phyloP scores from a whole-genome alignment of 2,888 invertebrate species.

The Acleris literana region DNA sequence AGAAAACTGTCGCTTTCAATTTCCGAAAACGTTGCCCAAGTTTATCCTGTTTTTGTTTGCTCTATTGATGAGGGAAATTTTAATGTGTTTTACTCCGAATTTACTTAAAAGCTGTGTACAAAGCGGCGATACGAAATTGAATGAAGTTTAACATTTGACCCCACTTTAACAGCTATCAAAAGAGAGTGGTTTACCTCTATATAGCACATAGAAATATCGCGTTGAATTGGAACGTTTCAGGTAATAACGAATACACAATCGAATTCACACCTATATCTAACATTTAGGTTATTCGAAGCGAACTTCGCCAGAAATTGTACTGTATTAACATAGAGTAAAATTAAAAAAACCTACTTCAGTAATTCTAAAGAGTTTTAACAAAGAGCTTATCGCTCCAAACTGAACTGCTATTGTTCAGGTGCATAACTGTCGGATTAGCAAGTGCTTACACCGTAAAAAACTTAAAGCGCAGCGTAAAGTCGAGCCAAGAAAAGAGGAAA shows the following conservation, averaged over 20 bases:
- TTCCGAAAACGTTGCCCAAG: constrained; percentile 51
- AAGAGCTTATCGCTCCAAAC: constrained; percentile 50
- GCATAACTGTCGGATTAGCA: constrained; percentile 56
- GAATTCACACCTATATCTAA: no score
- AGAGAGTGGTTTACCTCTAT: no score
- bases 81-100: constrained; percentile 35
- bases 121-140: constrained; percentile 24
- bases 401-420: constrained; percentile 55
- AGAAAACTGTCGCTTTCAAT: constrained; percentile 54
- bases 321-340: constrained; percentile 7
- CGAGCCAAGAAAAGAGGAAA: constrained; percentile 61
- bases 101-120: constrained; percentile 19
- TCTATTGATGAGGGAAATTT: constrained; percentile 45
- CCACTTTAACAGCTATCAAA: no score
- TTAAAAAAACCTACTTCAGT: constrained; percentile 1
- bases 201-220: no score
- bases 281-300: no score
- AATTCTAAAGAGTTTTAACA: constrained; percentile 32
- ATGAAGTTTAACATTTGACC: constrained; percentile 12
- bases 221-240: no score
- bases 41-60: constrained; percentile 52
- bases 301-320: background rate
- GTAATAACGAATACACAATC: no score
- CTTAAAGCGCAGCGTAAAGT: constrained; percentile 64
- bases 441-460: constrained; percentile 64